Evolutionary conservation across 2,797 vertebrate species (phyloP), one percentile per base, ranked within the genome.

Genomic region (Epinephelus malabaricus): DNA sequence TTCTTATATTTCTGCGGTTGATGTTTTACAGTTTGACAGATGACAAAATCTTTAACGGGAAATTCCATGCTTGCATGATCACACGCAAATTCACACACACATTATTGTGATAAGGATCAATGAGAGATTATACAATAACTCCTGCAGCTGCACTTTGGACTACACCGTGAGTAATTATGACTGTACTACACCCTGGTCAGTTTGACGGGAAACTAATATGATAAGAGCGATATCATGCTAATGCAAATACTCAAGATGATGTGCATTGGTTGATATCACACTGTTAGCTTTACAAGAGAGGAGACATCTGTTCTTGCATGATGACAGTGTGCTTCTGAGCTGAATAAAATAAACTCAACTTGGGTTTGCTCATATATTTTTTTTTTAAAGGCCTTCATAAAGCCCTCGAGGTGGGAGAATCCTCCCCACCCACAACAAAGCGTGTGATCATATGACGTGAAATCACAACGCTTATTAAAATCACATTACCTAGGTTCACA

Each of bases 101-200:
- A 53, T 50, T 19, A 45, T 1, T 54, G 25, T 60, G 56, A 66
- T 58, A 76, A 55, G 18, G 3, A 34, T 43, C 3, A 81, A 12
- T 18, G 6, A 55, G 7, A 2, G 15, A 49, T 19, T 47, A 4
- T 1, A 10, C 21, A 30, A 38, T 3, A 12, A 53, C n/a, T 6
- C 5, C 59, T 47, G 27, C 50, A 38, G 53, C 53, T 83, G 61
- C 69, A 68, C 81, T 81, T 81, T 83, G 82, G 60, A 62, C 65
- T 0, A 2, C 6, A 34, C 3, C 0, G 0, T 46, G 14, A 18
- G 2, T 21, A n/a, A 13, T 47, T 40, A 43, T 30, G 25, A 46
- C 14, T 4, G 0, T n/a, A 15, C 40, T 15, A 63, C 30, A 17
- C 51, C 51, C 30, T 69, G 50, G 12, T 65, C 50, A 43, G 17